Evolutionary conservation across 92 coral and sea anemone genomes (phyloP), one percentile per base, ranked within the genome.

Genomic region (Actinernus sp.): DNA sequence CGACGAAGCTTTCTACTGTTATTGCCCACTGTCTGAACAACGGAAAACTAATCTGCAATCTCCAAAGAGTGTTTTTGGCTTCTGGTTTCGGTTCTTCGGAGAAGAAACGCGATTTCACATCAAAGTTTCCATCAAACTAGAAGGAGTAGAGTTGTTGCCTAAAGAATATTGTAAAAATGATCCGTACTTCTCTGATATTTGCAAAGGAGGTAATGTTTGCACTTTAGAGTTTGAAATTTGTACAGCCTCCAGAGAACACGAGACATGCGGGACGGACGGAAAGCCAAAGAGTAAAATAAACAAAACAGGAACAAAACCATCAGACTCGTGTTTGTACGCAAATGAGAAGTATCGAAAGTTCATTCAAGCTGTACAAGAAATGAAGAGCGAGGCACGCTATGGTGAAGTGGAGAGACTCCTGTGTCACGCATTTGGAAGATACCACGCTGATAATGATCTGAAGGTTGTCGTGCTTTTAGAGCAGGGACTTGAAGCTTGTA

Each of bases 81-180:
- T 94, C 65, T 94, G 98, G 98, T 91, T 94, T 73, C 88, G 98
- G 4, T 88, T 90, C 58, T 81, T 91, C 17, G 91, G 93, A 18
- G 84, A 76, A 55, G 78, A 73, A 3, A 91, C 85, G 21, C 90
- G 74, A 22, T 91, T 84, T 73, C 92, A 83, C 29, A 61, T 94
- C 32, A 78, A 68, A 2, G 63, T 94, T 5, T 75, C 81, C 11
- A 59, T 94, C 1, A 91, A 84, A 77, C 55, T 94, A 10, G 80
- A 65, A 24, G 82, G 82, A n/a, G 31, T 54, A 9, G 63, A 75
- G 25, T 49, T 55, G 38, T 22, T 83, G 12, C 63, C 80, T 0
- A 73, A 57, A 61, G 80, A 64, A 26, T 50, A 56, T 31, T 68
- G 59, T 63, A 83, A 64, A 55, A 61, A 61, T 30, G 77, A 75